These are phyloP conservation scores for Scytalopus superciliaris DNA, from an alignment of 2,113 vertebrate species.

Conservation along the genomic window DNA sequence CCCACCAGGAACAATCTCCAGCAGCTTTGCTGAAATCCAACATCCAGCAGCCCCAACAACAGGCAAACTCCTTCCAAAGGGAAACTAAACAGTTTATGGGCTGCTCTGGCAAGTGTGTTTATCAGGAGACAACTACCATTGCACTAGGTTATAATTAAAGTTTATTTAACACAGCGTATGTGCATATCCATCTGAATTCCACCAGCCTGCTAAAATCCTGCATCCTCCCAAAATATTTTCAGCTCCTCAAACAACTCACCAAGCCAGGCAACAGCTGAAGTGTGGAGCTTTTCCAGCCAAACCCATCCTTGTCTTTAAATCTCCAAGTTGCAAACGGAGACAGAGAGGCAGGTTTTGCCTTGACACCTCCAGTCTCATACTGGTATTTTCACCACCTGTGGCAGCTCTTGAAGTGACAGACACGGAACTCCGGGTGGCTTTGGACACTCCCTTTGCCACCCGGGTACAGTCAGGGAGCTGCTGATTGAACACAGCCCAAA, in stretches of 20 bases:
- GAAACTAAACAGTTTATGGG: fast-evolving
- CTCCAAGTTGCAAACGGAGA: not conserved
- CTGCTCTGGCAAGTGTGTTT: not conserved
- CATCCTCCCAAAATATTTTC: not conserved
- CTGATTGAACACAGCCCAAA: not conserved
- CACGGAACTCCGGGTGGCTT: not conserved
- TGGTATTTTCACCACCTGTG: not conserved
- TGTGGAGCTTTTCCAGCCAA: not conserved
- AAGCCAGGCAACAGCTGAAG: not conserved
- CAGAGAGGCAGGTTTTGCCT: fast-evolving
- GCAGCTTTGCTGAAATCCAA: not conserved
- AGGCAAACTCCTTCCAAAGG: not conserved
- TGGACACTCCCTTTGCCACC: not conserved
- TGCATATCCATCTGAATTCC: not conserved
- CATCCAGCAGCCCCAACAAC: not conserved
- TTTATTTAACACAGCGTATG: not conserved
- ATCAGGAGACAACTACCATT: fast-evolving
- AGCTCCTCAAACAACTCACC: not conserved
- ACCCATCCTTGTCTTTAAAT: not conserved
- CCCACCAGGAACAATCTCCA: not conserved
- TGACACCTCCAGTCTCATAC: not conserved
- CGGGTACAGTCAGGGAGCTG: not conserved
- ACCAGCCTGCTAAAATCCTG: not conserved
- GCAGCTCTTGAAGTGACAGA: not conserved
- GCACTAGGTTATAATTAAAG: not conserved